Conservation (phyloP, 2,888 invertebrate species). For the Melipona beecheii region DNA sequence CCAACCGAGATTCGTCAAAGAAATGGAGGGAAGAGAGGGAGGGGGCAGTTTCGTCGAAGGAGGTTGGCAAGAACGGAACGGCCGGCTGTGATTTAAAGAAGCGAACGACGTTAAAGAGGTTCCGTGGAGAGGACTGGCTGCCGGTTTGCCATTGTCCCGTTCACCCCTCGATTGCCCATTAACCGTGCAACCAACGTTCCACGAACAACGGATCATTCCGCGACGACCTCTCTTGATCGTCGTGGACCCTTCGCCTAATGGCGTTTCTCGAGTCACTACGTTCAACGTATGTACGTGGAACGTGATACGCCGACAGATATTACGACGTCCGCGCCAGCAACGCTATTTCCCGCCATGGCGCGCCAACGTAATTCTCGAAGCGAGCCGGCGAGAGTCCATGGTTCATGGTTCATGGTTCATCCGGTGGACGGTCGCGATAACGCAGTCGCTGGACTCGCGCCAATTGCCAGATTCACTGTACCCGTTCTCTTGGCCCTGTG, state of each 20-base stretch:
- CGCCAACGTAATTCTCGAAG: slow-evolving; percentile 68
- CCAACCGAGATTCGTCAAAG: slow-evolving; percentile 9
- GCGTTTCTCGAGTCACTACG: slow-evolving; percentile 40
- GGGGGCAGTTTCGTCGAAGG: slow-evolving; percentile 18
- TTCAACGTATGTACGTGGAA: slow-evolving; percentile 54
- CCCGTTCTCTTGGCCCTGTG: slow-evolving; percentile 27
- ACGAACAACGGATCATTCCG: slow-evolving; percentile 52
- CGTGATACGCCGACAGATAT: slow-evolving; percentile 73
- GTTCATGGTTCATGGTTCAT: not conserved
- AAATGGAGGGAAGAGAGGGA: no score
- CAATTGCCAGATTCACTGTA: slow-evolving; percentile 53
- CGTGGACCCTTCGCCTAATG: slow-evolving; percentile 27
- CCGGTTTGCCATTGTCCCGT: slow-evolving; percentile 60
- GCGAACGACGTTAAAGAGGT: slow-evolving; percentile 52
- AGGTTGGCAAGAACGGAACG: slow-evolving; percentile 23
- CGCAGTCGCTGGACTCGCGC: slow-evolving; percentile 64
- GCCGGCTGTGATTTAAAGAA: slow-evolving; percentile 62
- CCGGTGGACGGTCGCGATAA: slow-evolving; percentile 54
- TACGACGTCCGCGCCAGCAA: slow-evolving; percentile 55
- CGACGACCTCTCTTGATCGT: slow-evolving; percentile 43
- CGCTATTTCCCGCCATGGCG: not conserved
- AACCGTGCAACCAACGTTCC: slow-evolving; percentile 58
- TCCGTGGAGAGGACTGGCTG: slow-evolving; percentile 36
- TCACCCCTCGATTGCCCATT: slow-evolving; percentile 62
- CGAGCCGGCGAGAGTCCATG: slow-evolving; percentile 32